A percentile compares a stretch with the other conserved stretches of the same genome.
These are phyloP conservation scores for Fulmarus glacialis DNA, from an alignment of 2,113 vertebrate genomes.

Conservation along the genomic window DNA sequence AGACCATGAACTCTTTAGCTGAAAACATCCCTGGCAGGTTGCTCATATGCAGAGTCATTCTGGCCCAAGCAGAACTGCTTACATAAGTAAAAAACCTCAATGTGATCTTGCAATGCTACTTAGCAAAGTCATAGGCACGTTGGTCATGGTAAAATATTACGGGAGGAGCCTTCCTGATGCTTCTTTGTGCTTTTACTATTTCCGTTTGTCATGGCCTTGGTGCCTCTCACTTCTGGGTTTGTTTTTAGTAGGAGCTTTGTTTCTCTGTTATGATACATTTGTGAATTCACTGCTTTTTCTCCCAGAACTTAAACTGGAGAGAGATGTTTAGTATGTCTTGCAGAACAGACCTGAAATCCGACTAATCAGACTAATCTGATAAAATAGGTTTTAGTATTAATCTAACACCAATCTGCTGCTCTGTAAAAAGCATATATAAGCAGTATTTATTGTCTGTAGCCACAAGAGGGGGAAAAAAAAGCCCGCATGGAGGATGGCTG, in stretches of 20 bases:
- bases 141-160: not conserved
- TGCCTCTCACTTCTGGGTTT: not conserved
- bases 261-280: not conserved
- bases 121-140: not conserved
- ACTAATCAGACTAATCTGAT: not conserved
- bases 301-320: not conserved
- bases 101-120: not conserved
- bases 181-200: not conserved
- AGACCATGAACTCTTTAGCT: not conserved
- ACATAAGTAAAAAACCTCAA: not conserved
- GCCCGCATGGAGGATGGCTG: not conserved
- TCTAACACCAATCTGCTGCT: not conserved
- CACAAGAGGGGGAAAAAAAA: rapidly evolving
- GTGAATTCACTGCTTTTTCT: not conserved
- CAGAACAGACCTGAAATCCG: not conserved
- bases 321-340: not conserved
- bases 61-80: not conserved
- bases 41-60: not conserved
- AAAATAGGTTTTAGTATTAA: conserved; percentile 22
- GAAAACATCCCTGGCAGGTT: not conserved
- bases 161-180: not conserved
- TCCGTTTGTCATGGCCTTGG: not conserved
- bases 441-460: not conserved
- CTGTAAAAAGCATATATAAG: not conserved
- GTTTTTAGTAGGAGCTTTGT: not conserved